phyloP scores from a whole-genome alignment of 1,140 invertebrate species.

The Nilaparvata lugens region DNA sequence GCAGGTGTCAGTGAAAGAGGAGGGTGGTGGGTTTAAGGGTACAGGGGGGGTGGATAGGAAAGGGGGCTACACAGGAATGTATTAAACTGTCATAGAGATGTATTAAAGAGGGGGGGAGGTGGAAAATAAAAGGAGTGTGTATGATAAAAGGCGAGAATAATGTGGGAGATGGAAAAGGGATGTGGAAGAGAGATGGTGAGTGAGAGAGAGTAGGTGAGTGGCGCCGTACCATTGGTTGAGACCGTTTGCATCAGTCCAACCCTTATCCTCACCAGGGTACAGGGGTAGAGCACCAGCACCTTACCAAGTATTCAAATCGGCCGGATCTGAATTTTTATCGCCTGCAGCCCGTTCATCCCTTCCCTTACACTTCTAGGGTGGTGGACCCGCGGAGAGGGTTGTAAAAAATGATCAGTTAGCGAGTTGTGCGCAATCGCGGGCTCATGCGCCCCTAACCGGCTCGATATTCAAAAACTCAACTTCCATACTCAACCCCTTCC shows the following conservation, averaged over 20 bases:
- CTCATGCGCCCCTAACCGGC: neutral
- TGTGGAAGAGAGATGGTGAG: too few species aligned
- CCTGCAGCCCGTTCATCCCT: neutral
- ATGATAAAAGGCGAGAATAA: too few species aligned
- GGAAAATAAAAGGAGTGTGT: too few species aligned
- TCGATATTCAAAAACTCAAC: constrained; percentile 1
- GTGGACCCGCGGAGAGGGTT: neutral
- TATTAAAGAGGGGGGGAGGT: too few species aligned
- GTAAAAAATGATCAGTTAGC: neutral
- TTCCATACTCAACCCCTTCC: neutral
- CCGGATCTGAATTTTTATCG: constrained; percentile 3
- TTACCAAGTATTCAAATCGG: neutral
- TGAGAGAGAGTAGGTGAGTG: too few species aligned
- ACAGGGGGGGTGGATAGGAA: too few species aligned
- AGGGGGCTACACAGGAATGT: too few species aligned
- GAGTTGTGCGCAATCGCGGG: neutral
- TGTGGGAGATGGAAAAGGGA: too few species aligned
- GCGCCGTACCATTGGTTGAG: neutral
- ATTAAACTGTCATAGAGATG: too few species aligned
- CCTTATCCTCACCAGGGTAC: neutral
- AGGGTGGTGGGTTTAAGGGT: too few species aligned
- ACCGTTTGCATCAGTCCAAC: neutral
- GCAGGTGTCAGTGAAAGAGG: too few species aligned
- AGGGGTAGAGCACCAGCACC: too few species aligned
- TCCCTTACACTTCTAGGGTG: neutral